phyloP scores from a whole-genome alignment of 2,797 vertebrate genomes.

The Platalea minor region DNA sequence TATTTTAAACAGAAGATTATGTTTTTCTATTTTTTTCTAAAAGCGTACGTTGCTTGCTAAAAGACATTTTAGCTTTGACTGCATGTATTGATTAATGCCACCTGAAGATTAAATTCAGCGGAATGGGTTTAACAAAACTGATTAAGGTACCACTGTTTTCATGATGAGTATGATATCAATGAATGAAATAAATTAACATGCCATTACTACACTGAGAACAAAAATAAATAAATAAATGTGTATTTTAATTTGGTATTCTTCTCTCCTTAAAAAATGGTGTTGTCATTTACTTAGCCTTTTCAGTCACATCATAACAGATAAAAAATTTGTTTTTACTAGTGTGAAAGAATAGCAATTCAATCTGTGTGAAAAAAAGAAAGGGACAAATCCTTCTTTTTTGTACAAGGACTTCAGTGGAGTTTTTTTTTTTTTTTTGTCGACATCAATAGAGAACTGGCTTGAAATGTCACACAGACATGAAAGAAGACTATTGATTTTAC shows the following conservation, averaged over 20 bases:
- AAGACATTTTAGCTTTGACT: background rate
- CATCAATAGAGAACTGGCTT: background rate
- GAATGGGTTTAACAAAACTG: background rate
- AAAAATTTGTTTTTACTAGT: background rate
- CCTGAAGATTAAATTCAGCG: background rate
- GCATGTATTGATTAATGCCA: background rate
- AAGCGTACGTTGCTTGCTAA: background rate
- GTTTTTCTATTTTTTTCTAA: background rate
- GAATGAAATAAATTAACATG: background rate
- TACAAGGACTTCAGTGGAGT: background rate
- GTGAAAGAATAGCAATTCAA: background rate
- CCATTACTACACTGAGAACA: background rate
- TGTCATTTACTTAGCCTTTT: background rate
- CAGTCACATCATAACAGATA: background rate
- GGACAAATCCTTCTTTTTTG: background rate
- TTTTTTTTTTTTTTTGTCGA: background rate
- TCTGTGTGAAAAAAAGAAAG: background rate
- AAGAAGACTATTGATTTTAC: background rate
- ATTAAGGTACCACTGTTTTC: background rate
- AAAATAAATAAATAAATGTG: background rate
- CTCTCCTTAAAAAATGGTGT: background rate
- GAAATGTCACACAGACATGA: background rate
- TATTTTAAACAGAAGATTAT: background rate
- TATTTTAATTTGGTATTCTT: background rate
- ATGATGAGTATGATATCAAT: background rate